A percentile compares a stretch with the other conserved stretches of the same genome.
phyloP scores from a whole-genome alignment of 2,113 vertebrate species.

The Siphamia tubifer region DNA sequence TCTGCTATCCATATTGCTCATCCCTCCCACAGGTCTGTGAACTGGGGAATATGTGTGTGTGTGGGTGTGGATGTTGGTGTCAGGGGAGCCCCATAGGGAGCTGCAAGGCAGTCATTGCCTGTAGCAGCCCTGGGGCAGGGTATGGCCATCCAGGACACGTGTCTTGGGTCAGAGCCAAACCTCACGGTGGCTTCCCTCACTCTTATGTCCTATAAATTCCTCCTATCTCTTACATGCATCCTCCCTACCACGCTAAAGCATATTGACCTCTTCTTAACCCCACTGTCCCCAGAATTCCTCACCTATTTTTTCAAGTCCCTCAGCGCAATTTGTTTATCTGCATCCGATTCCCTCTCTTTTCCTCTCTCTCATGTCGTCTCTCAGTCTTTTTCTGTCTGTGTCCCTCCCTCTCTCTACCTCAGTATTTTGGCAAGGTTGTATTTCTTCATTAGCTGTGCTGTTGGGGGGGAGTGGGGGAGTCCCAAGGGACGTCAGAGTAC shows the following conservation, averaged over 20 bases:
- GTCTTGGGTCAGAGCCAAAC: conserved; percentile 62
- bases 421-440: conserved; percentile 81
- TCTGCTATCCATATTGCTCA: conserved; percentile 63
- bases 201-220: conserved; percentile 11
- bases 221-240: not conserved
- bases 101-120: conserved; percentile 73
- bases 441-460: conserved; percentile 89
- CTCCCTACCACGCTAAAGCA: not conserved
- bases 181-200: conserved; percentile 46
- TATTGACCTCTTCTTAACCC: conserved; percentile 20
- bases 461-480: conserved; percentile 76
- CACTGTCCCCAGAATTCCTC: not conserved
- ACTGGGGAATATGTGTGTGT: conserved; percentile 1
- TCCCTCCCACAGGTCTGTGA: conserved; percentile 40
- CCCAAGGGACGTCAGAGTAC: conserved; percentile 88
- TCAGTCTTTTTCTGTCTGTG: conserved; percentile 43
- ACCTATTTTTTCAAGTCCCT: not conserved
- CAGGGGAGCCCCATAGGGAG: conserved; percentile 67
- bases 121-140: conserved; percentile 75
- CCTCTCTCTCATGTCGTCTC: conserved; percentile 42
- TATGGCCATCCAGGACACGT: conserved; percentile 72
- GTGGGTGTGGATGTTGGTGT: conserved; percentile 31
- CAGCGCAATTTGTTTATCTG: conserved; percentile 28
- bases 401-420: conserved; percentile 56
- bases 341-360: conserved; percentile 4